Percentiles rank a stretch among this genome's conserved stretches.
Evolutionary conservation across 1,140 invertebrate species (phyloP).

Genomic region (Drosophila biarmipes): DNA sequence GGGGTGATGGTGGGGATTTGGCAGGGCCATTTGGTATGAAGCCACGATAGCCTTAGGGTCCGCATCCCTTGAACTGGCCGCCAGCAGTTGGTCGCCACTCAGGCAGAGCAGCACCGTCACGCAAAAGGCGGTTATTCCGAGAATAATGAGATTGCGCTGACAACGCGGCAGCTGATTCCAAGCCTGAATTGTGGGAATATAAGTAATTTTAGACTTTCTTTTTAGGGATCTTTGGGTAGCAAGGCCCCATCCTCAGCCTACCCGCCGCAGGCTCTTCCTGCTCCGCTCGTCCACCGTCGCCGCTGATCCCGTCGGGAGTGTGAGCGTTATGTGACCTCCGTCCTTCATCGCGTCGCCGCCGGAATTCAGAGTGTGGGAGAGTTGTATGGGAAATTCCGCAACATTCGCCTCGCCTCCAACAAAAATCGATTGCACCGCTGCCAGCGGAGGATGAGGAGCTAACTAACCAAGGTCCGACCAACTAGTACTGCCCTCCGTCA

Average conservation of each 20-base stretch:
- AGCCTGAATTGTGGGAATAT: conserved; percentile 86
- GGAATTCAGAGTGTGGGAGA: conserved; percentile 11
- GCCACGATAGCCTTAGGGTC: conserved; percentile 30
- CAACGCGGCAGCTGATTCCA: conserved; percentile 94
- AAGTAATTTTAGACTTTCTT: conserved; percentile 6
- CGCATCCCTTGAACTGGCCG: conserved; percentile 38
- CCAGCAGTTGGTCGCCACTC: conserved; percentile 64
- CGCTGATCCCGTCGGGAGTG: conserved; percentile 43
- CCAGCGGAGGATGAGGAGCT: conserved; percentile 8
- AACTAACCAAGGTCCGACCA: conserved; percentile 26
- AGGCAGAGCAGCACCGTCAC: conserved; percentile 68
- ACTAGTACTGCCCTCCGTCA: conserved; percentile 17
- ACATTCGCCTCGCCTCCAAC: conserved; percentile 38
- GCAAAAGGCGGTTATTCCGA: conserved; percentile 84
- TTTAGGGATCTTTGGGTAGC: neutral
- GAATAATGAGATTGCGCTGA: conserved; percentile 90
- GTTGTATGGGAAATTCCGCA: conserved; percentile 32
- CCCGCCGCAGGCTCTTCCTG: conserved; percentile 73
- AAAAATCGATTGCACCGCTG: conserved; percentile 49
- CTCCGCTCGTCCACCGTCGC: conserved; percentile 44
- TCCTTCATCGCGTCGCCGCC: conserved; percentile 53
- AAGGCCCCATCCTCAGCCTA: conserved; percentile 4
- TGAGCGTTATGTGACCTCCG: conserved; percentile 72
- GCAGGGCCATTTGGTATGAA: conserved; percentile 47
- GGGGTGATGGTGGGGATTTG: conserved; percentile 58